phyloP scores from a whole-genome alignment of 2,888 invertebrate species.

The Cantharis rustica region DNA sequence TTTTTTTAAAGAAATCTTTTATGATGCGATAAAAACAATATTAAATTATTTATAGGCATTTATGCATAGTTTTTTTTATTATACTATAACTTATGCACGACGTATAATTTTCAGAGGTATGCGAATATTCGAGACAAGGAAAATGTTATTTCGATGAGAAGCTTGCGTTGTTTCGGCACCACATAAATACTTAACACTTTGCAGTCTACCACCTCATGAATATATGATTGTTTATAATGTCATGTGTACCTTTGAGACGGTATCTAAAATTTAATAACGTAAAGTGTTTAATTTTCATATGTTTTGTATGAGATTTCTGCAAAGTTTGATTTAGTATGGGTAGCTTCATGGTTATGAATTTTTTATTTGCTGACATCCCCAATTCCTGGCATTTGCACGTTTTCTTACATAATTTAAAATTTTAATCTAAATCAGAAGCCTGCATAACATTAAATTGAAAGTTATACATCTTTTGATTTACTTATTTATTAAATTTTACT shows the following conservation, averaged over 20 bases:
- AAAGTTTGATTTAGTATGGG: constrained; percentile 27
- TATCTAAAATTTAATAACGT: constrained; percentile 36
- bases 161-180: constrained; percentile 28
- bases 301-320: constrained; percentile 29
- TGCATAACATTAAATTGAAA: constrained; percentile 2
- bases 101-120: constrained; percentile 24
- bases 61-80: constrained; percentile 40
- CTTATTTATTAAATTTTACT: neutral
- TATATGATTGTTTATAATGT: constrained; percentile 44
- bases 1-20: constrained; percentile 17
- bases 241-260: constrained; percentile 37
- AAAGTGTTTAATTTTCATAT: constrained; percentile 32
- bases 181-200: constrained; percentile 43
- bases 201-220: constrained; percentile 41
- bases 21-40: constrained; percentile 38
- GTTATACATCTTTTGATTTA: constrained; percentile 1
- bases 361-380: constrained; percentile 21
- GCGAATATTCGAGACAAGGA: constrained; percentile 11
- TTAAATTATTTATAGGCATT: constrained; percentile 39
- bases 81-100: constrained; percentile 24
- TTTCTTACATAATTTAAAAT: constrained; percentile 25
- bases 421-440: constrained; percentile 16
- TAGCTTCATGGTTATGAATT: constrained; percentile 18
- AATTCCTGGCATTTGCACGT: constrained; percentile 11
- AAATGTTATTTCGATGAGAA: constrained; percentile 12